Base-by-base conservation (phyloP, 2,888 invertebrate species). In the Hirtodrosophila histrioides region DNA sequence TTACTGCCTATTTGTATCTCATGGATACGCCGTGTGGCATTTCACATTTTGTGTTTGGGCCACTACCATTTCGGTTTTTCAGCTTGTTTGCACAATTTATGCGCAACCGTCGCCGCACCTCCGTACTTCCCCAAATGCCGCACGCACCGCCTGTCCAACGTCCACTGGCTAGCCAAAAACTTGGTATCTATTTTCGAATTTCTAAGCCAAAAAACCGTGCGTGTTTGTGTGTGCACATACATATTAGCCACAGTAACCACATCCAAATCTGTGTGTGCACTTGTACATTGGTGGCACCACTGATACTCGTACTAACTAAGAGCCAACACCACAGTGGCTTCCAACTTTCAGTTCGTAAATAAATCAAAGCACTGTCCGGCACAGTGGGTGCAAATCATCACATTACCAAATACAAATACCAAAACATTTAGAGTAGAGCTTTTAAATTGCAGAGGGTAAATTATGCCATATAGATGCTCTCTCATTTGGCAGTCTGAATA, bases 81-180 rank as follows among this genome's bases (percentile, higher is more conserved):
- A 62, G 61, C 65, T 69, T 82, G 86, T 85, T 82, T 82, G 75
- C 86, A 82, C 82, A 82, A 82, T 72, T 77, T 72, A 78, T 84
- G 71, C 74, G 75, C 75, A 75, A 75, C 75, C 69, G 73, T 65
- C 61, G 63, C 48, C 51, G 39, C 62, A 35, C 40, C 39, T 36
- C 3, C 24, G 3, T 7, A 27, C 40, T 43, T 1, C 27, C 41
- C 12, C 5, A 17, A 45, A 40, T 41, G 29, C 41, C 41, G 11
- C 58, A 76, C 79, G 70, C 77, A 68, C 70, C 58, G 45, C 36
- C 40, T 53, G 49, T 36, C 58, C 54, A 63, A 33, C 66, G 78
- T 61, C 67, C 68, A 49, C 43, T 69, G 63, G 69, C 58, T 69
- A 58, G 58, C 78, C 81, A 70, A 76, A 75, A 75, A 68, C 58